Percentiles rank a stretch among this genome's conserved stretches.
phyloP scores from a whole-genome alignment of 2,797 vertebrate species.

The Poecile montanus region DNA sequence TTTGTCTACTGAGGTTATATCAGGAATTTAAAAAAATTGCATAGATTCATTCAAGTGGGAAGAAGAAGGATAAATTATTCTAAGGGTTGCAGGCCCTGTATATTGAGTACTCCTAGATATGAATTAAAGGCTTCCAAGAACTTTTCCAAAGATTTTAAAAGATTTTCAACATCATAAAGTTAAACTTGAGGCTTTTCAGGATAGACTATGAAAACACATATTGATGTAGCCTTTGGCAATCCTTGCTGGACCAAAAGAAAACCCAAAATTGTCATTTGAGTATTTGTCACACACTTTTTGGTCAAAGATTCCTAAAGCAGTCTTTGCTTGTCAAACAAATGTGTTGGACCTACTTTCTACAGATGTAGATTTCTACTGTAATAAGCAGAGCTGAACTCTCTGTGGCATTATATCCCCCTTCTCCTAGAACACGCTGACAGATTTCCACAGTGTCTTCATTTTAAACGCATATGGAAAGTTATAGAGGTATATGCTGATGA shows the following conservation, averaged over 20 bases:
- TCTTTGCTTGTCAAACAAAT: not conserved
- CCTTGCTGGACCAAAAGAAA: not conserved
- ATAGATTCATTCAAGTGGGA: not conserved
- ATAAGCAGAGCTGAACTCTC: not conserved
- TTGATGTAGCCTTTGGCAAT: not conserved
- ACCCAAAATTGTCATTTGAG: not conserved
- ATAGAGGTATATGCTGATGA: not conserved
- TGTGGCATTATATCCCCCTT: not conserved
- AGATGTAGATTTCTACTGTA: not conserved
- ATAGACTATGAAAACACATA: not conserved
- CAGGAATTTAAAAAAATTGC: conserved; percentile 8
- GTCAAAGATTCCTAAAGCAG: not conserved
- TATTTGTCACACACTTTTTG: not conserved
- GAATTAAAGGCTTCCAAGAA: not conserved
- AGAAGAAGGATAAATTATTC: not conserved
- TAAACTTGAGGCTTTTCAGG: not conserved
- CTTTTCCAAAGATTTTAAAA: not conserved
- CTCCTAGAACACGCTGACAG: not conserved
- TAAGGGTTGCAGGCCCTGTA: not conserved
- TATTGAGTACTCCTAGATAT: not conserved
- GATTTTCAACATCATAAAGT: not conserved
- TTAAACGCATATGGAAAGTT: not conserved
- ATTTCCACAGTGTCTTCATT: not conserved
- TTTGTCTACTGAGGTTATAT: not conserved
- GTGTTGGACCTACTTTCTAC: not conserved